Evolutionary conservation across 2,113 vertebrate genomes (phyloP).

Genomic region (Hemicordylus capensis): DNA sequence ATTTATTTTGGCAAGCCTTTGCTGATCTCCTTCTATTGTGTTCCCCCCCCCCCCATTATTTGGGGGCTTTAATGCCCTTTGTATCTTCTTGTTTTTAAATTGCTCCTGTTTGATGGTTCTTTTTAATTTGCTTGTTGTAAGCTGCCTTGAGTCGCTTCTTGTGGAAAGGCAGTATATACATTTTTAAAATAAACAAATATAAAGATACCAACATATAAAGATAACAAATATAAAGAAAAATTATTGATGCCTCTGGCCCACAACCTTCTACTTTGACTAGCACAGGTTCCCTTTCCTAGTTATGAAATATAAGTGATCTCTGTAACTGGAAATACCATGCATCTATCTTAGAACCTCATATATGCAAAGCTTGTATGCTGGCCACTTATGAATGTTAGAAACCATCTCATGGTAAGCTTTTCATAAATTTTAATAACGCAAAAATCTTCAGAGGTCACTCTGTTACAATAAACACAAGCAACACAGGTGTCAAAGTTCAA

Average conservation of each 20-base stretch:
- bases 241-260: not conserved
- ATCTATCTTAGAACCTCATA: not conserved
- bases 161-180: too few species aligned
- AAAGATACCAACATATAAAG: too few species aligned
- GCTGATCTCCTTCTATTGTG: too few species aligned
- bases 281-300: not conserved
- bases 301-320: too few species aligned
- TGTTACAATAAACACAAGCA: not conserved
- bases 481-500: not conserved
- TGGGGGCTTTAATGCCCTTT: too few species aligned
- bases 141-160: too few species aligned
- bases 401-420: not conserved
- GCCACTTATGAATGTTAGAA: not conserved
- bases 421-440: not conserved
- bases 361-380: too few species aligned
- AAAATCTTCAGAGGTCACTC: not conserved
- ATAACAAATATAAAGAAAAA: not conserved
- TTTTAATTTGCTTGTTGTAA: not conserved
- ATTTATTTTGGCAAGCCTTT: too few species aligned
- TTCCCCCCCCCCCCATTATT: too few species aligned
- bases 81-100: too few species aligned
- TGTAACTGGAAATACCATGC: not conserved
- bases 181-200: too few species aligned
- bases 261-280: not conserved
- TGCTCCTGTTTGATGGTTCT: too few species aligned